Percentiles rank a stretch among this genome's conserved stretches.
phyloP scores from a whole-genome alignment of 2,888 invertebrate species.

The Cybosia mesomella region DNA sequence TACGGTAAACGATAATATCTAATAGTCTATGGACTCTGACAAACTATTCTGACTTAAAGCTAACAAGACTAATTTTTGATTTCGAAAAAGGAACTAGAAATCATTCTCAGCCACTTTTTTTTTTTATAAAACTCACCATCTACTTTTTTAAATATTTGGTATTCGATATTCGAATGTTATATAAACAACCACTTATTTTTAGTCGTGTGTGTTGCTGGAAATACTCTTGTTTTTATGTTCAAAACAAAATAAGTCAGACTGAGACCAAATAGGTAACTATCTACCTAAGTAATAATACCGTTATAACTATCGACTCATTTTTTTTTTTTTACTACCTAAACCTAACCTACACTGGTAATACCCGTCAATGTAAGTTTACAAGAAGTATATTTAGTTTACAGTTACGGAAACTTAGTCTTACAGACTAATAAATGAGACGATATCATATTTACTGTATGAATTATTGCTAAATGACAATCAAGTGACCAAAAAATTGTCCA shows the following conservation, averaged over 20 bases:
- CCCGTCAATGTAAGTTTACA: not conserved
- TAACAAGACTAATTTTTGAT: too few species aligned
- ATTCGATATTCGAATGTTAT: too few species aligned
- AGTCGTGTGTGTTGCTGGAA: too few species aligned
- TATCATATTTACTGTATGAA: not conserved
- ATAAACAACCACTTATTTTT: too few species aligned
- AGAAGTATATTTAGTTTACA: not conserved
- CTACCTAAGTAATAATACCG: not conserved
- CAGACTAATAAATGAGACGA: not conserved
- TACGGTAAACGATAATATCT: too few species aligned
- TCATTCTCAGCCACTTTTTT: too few species aligned
- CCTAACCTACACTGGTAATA: constrained; percentile 7
- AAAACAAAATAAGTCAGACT: not conserved
- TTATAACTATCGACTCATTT: constrained; percentile 8
- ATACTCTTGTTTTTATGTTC: not conserved
- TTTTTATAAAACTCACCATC: too few species aligned
- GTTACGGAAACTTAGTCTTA: not conserved
- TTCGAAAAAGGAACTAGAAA: too few species aligned
- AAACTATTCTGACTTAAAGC: too few species aligned
- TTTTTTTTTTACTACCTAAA: not conserved
- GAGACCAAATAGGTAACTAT: not conserved
- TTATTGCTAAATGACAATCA: not conserved
- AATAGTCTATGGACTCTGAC: too few species aligned
- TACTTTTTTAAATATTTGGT: too few species aligned
- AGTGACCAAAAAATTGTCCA: too few species aligned